These are phyloP conservation scores for Sphinx pinastri DNA, from an alignment of 2,888 invertebrate genomes.

Conservation along the genomic window DNA sequence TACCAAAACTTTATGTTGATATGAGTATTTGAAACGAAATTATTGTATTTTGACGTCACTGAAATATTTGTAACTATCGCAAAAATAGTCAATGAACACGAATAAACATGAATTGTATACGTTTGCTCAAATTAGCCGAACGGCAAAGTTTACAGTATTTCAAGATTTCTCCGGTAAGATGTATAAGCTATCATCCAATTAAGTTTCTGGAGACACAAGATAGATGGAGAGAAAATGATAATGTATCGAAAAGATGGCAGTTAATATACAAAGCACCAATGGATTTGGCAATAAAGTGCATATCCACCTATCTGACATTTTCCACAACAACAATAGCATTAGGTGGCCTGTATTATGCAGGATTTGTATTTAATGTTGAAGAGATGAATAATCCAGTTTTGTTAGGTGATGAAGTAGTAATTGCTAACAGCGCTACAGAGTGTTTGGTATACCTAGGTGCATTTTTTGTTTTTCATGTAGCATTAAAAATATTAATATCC, in stretches of 20 bases:
- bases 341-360: constrained; percentile 60
- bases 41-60: neutral
- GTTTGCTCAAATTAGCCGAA: constrained; percentile 49
- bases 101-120: constrained; percentile 57
- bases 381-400: constrained; percentile 61
- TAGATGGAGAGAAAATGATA: constrained; percentile 65
- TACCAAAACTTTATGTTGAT: neutral
- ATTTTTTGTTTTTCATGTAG: constrained; percentile 64
- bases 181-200: constrained; percentile 57
- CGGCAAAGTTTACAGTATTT: constrained; percentile 43
- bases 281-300: constrained; percentile 60
- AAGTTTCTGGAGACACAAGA: constrained; percentile 68
- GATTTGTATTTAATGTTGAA: constrained; percentile 57
- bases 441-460: constrained; percentile 64
- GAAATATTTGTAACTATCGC: neutral
- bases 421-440: constrained; percentile 69
- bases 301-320: constrained; percentile 62
- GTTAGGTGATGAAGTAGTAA: constrained; percentile 62
- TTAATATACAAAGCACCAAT: constrained; percentile 78
- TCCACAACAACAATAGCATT: constrained; percentile 55
- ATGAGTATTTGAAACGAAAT: neutral
- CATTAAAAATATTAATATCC: constrained; percentile 65
- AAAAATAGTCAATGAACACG: constrained; percentile 31
- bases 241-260: constrained; percentile 63
- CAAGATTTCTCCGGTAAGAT: constrained; percentile 49